Evolutionary conservation across 2,113 vertebrate genomes (phyloP), one percentile per base, ranked within the genome.

Genomic region (Daboia siamensis): DNA sequence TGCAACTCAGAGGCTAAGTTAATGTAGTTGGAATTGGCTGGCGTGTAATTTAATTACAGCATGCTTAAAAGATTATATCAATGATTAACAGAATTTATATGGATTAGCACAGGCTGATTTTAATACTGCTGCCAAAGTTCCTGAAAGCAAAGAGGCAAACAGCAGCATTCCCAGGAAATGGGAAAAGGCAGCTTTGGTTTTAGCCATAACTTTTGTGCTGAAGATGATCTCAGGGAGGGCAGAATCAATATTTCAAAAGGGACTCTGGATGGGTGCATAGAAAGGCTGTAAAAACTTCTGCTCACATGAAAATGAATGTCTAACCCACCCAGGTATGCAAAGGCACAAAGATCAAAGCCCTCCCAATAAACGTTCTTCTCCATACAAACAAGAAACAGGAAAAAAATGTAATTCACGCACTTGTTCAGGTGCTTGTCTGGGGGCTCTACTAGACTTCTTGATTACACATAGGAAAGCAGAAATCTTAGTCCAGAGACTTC

Each of bases 31-130:
- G 88, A 64, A 84, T 80, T 90, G 95, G 15, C 94, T 95, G 95
- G 74, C 56, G 4, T 80, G 86, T 95, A 96, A 97, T 97, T 97
- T 96, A 96, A 97, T 97, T 97, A 97, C 93, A 0, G 0, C 86
- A 24, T 0, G 94, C 95, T 97, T 94, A 96, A 94, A 84, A 96
- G 97, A 97, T 97, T 96, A 97, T 96, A 97, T 51, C 94, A 89
- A 15, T 0, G 96, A 97, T 97, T 97, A 96, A 94, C 92, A 95
- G 97, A 96, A 95, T 97, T 97, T 96, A 92, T 95, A 69, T 95
- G 97, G 95, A 97, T 97, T 97, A 97, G 94, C 46, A 9, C 86
- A 54, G 94, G 94, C 94, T 94, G 97, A 86, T 93, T 95, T 95
- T 94, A 94, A 96, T 94, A 93, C 92, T 17, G 92, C 94, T 94